Base-by-base conservation (phyloP, 2,888 invertebrate genomes). In the Pocota personata region DNA sequence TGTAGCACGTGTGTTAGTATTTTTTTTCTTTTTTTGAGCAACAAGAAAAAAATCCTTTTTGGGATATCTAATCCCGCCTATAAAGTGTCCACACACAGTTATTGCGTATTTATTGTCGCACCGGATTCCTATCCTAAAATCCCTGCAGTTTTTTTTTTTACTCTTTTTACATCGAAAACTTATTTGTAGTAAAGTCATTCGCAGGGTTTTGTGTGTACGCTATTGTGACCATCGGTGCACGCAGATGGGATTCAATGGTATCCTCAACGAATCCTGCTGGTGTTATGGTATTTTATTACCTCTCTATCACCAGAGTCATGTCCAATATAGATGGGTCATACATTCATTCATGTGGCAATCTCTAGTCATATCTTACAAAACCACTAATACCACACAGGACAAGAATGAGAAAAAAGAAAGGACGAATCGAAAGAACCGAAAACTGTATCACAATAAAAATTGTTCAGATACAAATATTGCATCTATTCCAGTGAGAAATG, bases 271-370 rank as follows among this genome's bases (percentile, higher is more conserved):
- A 52, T 71, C 69, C 62, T 52, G 43, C 69, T 60, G 77, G 78
- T 78, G 78, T 78, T 78, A 62, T 19, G 43, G 62, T 78, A 78
- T 78, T 71, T 78, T 78, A 78, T 78, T 69, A 69, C 78, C 69
- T 78, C 78, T 78, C 78, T 78, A 78, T 78, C 78, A 78, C 30
- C 46, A 60, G 52, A 78, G 69, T 78, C 69, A 78, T 78, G 78
- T 78, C 62, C 78, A 62, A 37, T 71, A 78, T 62, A 46, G 69
- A 78, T 55, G 78, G 78, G 78, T 62, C 52, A 78, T 78, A 78
- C 78, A 78, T 78, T 78, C 69, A 78, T 78, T 78, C 78, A 78
- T 78, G 69, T 78, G 78, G 78, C 69, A 52, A 69, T 62, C 78
- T 78, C 78, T 14, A 69, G 50, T 71, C 62, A 62, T 71, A 78